Evolutionary conservation across 2,113 vertebrate species (phyloP).

Genomic region (Helogale parvula): DNA sequence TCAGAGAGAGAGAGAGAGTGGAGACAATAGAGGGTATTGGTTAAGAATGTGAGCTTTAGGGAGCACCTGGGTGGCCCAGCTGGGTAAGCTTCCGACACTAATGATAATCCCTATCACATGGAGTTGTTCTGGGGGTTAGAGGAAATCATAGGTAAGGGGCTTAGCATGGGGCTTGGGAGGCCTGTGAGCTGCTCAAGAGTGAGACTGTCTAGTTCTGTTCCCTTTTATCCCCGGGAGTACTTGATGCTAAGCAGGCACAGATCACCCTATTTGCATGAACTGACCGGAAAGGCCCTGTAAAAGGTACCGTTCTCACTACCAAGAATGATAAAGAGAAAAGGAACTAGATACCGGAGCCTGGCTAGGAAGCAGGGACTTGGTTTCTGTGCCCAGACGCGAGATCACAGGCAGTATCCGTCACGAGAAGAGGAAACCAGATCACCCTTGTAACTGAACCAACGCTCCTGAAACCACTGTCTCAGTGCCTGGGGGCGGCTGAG

Average conservation of each 20-base stretch:
- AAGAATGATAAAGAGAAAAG: neutral
- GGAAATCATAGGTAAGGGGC: neutral
- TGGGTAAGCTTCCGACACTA: too few species aligned
- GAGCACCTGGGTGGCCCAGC: too few species aligned
- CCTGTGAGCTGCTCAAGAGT: neutral
- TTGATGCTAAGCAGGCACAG: neutral
- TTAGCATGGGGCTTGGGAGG: too few species aligned
- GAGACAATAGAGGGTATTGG: neutral
- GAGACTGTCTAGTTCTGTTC: neutral
- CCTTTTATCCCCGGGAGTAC: neutral
- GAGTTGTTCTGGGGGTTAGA: neutral
- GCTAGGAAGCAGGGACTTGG: neutral
- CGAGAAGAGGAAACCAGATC: neutral
- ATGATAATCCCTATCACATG: accelerated
- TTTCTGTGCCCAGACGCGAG: neutral
- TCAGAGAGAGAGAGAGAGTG: neutral
- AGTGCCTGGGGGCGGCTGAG: neutral
- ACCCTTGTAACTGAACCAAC: neutral
- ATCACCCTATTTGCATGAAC: too few species aligned
- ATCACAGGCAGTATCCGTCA: neutral
- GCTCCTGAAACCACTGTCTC: neutral
- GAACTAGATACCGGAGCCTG: neutral
- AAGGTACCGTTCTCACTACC: neutral
- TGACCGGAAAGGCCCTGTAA: neutral
- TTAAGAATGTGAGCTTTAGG: neutral